Conservation (phyloP, 2,797 vertebrate genomes). For the Parotocinclus haroldoi region DNA sequence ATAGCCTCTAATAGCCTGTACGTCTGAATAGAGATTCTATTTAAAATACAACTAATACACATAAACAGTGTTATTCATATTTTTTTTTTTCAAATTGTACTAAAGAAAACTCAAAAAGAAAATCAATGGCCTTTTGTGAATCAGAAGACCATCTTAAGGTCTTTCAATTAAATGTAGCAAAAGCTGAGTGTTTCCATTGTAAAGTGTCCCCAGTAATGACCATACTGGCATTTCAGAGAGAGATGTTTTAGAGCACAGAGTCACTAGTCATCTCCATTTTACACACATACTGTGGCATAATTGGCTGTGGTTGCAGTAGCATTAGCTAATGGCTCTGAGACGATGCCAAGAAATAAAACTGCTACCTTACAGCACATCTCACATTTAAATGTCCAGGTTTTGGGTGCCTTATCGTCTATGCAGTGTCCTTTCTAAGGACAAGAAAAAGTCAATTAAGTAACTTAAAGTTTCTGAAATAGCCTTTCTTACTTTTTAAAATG, state of each 20-base stretch:
- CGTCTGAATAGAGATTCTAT: constrained; percentile 12
- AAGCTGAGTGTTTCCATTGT: constrained; percentile 63
- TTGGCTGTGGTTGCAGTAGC: constrained; percentile 64
- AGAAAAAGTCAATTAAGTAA: constrained; percentile 24
- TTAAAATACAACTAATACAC: not conserved
- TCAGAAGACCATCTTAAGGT: constrained; percentile 54
- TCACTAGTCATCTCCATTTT: constrained; percentile 52
- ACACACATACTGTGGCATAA: constrained; percentile 67
- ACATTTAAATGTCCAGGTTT: constrained; percentile 45
- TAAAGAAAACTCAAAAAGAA: constrained; percentile 39
- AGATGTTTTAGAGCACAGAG: constrained; percentile 55
- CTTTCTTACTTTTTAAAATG: not conserved
- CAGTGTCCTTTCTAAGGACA: constrained; percentile 8
- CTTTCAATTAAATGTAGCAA: constrained; percentile 66
- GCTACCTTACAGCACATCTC: constrained; percentile 33
- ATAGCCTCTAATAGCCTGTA: constrained; percentile 3
- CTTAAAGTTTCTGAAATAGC: not conserved
- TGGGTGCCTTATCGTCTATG: not conserved
- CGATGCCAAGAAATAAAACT: constrained; percentile 48
- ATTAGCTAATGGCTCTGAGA: constrained; percentile 60
- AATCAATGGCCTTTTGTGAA: constrained; percentile 27
- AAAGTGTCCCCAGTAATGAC: constrained; percentile 66
- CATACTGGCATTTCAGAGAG: constrained; percentile 70
- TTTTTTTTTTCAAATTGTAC: constrained; percentile 62
- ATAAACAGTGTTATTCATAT: constrained; percentile 34